Conservation (phyloP, 2,888 invertebrate genomes). For the Clostera curtula region DNA sequence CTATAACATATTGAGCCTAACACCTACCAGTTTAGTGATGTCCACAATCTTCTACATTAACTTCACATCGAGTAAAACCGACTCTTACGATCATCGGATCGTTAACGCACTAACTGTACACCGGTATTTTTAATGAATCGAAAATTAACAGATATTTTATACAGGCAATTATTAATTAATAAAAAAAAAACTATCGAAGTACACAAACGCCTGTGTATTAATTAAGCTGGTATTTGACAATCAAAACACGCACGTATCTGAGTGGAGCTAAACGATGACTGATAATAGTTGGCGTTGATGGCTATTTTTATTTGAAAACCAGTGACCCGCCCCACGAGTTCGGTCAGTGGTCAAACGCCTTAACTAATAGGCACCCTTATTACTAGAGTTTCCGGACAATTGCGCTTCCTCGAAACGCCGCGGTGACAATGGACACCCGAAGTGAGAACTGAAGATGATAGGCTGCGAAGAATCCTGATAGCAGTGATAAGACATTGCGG, state of each 20-base stretch:
- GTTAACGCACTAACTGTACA: conserved; percentile 9
- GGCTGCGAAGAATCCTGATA: no score
- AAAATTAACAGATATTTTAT: conserved; percentile 9
- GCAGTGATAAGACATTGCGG: no score
- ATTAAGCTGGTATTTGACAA: conserved; percentile 11
- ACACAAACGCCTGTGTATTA: conserved; percentile 10
- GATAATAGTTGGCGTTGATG: conserved; percentile 15
- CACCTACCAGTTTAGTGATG: conserved; percentile 11
- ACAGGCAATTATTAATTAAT: conserved; percentile 15
- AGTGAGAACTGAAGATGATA: no score
- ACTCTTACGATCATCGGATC: conserved; percentile 10
- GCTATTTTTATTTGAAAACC: conserved; percentile 22
- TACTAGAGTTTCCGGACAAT: conserved; percentile 3
- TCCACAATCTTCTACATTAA: conserved; percentile 8
- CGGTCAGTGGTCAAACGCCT: conserved; percentile 11
- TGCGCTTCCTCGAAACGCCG: background rate
- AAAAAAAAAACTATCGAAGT: conserved; percentile 6
- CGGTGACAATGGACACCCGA: no score
- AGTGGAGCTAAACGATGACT: conserved; percentile 18
- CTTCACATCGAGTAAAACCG: conserved; percentile 6
- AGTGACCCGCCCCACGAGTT: conserved; percentile 13
- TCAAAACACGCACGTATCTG: conserved; percentile 16
- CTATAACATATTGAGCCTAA: conserved; percentile 11
- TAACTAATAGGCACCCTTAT: conserved; percentile 11
- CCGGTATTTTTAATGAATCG: conserved; percentile 7